These are phyloP conservation scores for Sander lucioperca DNA, from an alignment of 2,113 vertebrate species.

Conservation along the genomic window DNA sequence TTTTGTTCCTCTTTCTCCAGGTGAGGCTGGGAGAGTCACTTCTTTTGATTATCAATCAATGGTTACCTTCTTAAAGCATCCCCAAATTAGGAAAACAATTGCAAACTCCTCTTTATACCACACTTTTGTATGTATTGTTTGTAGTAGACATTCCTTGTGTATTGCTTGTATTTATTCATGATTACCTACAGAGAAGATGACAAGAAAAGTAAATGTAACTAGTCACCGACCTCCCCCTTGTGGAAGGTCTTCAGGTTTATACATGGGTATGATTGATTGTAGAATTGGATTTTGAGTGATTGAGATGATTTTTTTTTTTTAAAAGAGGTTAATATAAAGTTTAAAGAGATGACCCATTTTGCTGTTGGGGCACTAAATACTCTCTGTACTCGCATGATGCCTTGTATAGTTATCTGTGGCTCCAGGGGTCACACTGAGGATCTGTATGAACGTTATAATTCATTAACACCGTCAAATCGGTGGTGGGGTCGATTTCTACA, in stretches of 20 bases:
- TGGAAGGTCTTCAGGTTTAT: constrained; percentile 89
- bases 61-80: constrained; percentile 84
- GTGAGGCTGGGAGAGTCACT: constrained; percentile 58
- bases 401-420: constrained; percentile 79
- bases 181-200: constrained; percentile 91
- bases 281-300: constrained; percentile 87
- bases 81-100: constrained; percentile 81
- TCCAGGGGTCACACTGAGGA: constrained; percentile 79
- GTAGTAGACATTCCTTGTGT: constrained; percentile 98
- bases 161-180: constrained; percentile 99
- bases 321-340: constrained; percentile 77
- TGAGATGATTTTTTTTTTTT: constrained; percentile 78
- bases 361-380: constrained; percentile 90
- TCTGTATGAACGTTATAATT: constrained; percentile 60
- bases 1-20: constrained; percentile 67
- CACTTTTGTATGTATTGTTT: constrained; percentile 87
- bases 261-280: constrained; percentile 90
- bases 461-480: constrained; percentile 84
- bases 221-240: constrained; percentile 78
- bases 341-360: constrained; percentile 77
- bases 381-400: constrained; percentile 80
- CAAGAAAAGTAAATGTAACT: constrained; percentile 46
- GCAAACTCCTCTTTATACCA: constrained; percentile 86
- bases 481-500: constrained; percentile 83
- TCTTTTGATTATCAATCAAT: constrained; percentile 78